Percentiles rank a stretch among this genome's conserved stretches.
phyloP scores from a whole-genome alignment of 1,140 invertebrate species.

The Portunus trituberculatus region DNA sequence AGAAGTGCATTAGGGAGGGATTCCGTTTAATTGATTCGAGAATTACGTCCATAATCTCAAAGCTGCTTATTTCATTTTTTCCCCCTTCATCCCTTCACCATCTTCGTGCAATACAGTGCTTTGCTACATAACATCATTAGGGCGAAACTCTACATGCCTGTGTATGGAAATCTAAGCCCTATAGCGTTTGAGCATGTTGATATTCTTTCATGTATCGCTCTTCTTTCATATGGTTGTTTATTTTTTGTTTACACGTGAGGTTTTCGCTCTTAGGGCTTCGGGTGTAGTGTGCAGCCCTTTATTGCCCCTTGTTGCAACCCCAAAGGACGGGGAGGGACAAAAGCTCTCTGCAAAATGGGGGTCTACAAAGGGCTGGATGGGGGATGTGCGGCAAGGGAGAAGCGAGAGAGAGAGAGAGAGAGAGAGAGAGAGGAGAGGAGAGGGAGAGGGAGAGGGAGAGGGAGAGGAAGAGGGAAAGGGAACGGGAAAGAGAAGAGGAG shows the following conservation, averaged over 20 bases:
- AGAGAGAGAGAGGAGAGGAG: background rate
- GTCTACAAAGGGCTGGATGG: background rate
- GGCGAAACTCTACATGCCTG: too few species aligned
- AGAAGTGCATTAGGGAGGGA: background rate
- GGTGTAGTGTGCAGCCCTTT: background rate
- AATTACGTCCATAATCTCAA: background rate
- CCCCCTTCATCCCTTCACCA: background rate
- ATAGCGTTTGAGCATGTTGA: too few species aligned
- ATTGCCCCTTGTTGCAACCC: conserved; percentile 42
- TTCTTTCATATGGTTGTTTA: background rate
- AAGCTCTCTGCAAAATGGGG: conserved; percentile 56
- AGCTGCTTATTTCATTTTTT: background rate
- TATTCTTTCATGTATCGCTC: too few species aligned
- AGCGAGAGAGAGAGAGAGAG: background rate
- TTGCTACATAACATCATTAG: too few species aligned
- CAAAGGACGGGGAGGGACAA: conserved; percentile 42
- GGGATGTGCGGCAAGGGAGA: background rate
- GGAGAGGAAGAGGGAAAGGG: background rate
- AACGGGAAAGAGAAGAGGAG: background rate
- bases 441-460: background rate
- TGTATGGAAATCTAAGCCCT: too few species aligned
- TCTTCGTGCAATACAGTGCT: too few species aligned
- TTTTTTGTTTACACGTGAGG: background rate
- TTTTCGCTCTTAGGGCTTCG: background rate
- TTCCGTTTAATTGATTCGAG: background rate